A percentile compares a stretch with the other conserved stretches of the same genome.
These are phyloP conservation scores for Tiaroga cobitis DNA, from an alignment of 2,797 vertebrate genomes.

Conservation along the genomic window DNA sequence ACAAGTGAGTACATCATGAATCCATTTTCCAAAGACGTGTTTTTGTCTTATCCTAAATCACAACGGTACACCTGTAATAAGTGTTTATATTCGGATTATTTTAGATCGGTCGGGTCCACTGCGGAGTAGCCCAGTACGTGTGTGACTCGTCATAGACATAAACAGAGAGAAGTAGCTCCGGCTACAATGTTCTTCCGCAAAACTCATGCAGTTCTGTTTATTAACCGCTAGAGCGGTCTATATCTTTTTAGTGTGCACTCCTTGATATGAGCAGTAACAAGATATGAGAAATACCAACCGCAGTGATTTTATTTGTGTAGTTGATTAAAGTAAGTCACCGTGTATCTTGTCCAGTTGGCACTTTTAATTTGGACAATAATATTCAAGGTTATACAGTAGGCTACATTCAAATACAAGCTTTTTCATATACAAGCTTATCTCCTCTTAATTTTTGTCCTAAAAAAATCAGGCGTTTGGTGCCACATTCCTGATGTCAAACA, in stretches of 20 bases:
- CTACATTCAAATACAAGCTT: slow-evolving; percentile 26
- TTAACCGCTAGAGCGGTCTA: too few relatives aligned
- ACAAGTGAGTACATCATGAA: too few relatives aligned
- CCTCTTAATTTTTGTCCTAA: background rate
- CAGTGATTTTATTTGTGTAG: slow-evolving; percentile 3
- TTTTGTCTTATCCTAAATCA: too few relatives aligned
- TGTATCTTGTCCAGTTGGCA: background rate
- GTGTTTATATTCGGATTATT: too few relatives aligned
- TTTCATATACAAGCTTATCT: slow-evolving; percentile 9
- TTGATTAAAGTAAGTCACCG: background rate
- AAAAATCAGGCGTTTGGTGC: background rate
- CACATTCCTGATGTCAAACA: slow-evolving; percentile 24
- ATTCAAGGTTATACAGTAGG: slow-evolving; percentile 9
- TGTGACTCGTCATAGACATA: too few relatives aligned
- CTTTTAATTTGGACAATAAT: slow-evolving; percentile 1
- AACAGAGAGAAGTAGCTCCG: too few relatives aligned
- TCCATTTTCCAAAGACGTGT: too few relatives aligned
- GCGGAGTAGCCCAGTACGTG: too few relatives aligned
- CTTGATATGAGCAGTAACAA: slow-evolving; percentile 5
- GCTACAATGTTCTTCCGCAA: too few relatives aligned
- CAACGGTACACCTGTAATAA: too few relatives aligned
- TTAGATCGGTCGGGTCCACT: too few relatives aligned
- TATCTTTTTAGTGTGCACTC: background rate
- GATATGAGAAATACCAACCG: background rate
- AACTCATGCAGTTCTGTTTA: too few relatives aligned